Conservation (phyloP, 1,140 invertebrate species). For the Doryteuthis pealeii region DNA sequence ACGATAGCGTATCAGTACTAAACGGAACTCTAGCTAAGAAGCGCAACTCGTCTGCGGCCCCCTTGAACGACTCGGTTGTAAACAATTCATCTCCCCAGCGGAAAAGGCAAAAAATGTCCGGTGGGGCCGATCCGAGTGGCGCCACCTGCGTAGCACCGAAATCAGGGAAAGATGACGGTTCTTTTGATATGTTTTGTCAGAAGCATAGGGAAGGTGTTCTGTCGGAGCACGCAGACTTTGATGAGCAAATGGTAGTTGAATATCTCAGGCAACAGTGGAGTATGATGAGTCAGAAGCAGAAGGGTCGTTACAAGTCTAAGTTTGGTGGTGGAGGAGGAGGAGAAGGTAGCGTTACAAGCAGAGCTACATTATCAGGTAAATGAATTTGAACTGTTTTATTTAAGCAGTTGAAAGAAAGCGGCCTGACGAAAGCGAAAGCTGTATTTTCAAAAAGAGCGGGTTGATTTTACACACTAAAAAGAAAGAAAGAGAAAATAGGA, state of each 20-base stretch:
- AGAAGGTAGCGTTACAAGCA: conserved; percentile 12
- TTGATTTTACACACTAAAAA: neutral
- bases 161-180: conserved; percentile 31
- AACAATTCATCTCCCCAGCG: neutral
- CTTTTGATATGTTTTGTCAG: conserved; percentile 56
- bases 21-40: conserved; percentile 1
- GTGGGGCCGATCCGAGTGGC: conserved; percentile 2
- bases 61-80: neutral
- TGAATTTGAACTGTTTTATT: conserved; percentile 12
- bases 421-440: neutral
- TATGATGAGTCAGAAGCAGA: conserved; percentile 52
- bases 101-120: conserved; percentile 13
- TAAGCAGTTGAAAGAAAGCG: conserved; percentile 1
- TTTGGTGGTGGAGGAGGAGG: conserved; percentile 17
- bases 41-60: neutral
- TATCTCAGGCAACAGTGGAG: conserved; percentile 56
- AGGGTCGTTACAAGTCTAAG: conserved; percentile 38
- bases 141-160: neutral
- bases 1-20: neutral
- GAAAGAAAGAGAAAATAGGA: conserved; percentile 4
- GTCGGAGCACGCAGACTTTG: conserved; percentile 53
- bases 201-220: conserved; percentile 47
- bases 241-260: conserved; percentile 46
- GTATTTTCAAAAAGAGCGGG: neutral
- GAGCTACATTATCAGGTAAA: conserved; percentile 7